Conservation (phyloP, 2,113 vertebrate genomes). For the Vidua chalybeata region DNA sequence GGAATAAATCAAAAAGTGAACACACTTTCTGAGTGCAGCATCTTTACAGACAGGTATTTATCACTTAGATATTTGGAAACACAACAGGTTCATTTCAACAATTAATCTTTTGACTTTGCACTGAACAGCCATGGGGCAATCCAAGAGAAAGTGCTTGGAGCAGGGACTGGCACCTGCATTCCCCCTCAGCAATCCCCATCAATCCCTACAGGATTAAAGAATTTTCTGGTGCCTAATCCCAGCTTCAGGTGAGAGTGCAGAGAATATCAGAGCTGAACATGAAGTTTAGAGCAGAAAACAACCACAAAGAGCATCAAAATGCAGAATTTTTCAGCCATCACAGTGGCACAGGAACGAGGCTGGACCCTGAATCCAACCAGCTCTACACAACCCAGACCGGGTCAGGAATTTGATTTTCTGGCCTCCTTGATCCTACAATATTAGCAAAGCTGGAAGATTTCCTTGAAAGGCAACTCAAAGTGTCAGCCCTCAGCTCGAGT, state of each 20-base stretch:
- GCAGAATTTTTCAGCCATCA: no score
- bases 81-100: not conserved
- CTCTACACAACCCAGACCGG: no score
- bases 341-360: no score
- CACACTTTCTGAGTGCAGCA: not conserved
- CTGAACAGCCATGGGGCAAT: not conserved
- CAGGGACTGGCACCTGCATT: not conserved
- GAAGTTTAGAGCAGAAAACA: not conserved
- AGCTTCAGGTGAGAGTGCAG: not conserved
- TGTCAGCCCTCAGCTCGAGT: not conserved
- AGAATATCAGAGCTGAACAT: not conserved
- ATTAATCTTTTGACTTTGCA: not conserved
- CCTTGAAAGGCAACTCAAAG: no score
- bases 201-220: not conserved
- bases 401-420: no score
- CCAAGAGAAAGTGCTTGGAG: not conserved
- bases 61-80: fast-evolving
- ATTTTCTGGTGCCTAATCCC: not conserved
- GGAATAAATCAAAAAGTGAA: not conserved
- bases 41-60: not conserved
- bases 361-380: no score
- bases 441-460: no score
- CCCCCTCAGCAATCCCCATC: not conserved
- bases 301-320: not conserved
- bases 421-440: no score